Base-by-base conservation (phyloP, 2,113 vertebrate genomes). In the Kryptolebias marmoratus region DNA sequence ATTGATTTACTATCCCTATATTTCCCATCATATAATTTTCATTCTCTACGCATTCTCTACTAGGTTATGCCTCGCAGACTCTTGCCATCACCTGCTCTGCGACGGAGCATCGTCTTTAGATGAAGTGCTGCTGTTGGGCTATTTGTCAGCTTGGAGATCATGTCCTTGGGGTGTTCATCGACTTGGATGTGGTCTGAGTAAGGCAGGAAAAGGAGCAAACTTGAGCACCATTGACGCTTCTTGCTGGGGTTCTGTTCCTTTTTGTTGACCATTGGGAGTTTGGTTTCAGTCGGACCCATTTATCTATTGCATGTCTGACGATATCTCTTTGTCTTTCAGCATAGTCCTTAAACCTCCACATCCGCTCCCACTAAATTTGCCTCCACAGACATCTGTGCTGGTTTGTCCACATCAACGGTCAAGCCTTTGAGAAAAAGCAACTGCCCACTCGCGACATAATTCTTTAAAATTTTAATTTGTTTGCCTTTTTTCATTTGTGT, bases 111-210 rank as follows among this genome's bases (percentile, higher is more conserved):
- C n/a, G 71, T 82, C 79, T 82, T 18, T 53, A 90, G 76, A 88
- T 80, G 81, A 88, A 90, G 78, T 87, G 82, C 70, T 11, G 28
- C 67, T 1, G n/a, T 69, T 27, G 67, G 60, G 77, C 75, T 73
- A 68, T 84, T 68, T 84, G 77, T 89, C 87, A 87, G 86, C 65
- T 77, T n/a, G 59, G 45, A 64, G 75, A 77, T 71, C 18, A 5
- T 71, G 68, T 77, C 82, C 82, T 77, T 74, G 53, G 69, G 85
- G 69, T 85, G 71, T 89, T 86, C 79, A 88, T 72, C 62, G 64
- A 10, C 58, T 18, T 63, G 65, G 30, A 79, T 31, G 12, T 77
- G 58, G 50, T 11, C 68, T 68, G 79, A 71, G 67, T 44, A 44
- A 73, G 48, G 39, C 48, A 49, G n/a, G 28, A 61, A 75, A 42